Evolutionary conservation across 2,113 vertebrate genomes (phyloP).

Genomic region (Cyphomyrus discorhynchus): DNA sequence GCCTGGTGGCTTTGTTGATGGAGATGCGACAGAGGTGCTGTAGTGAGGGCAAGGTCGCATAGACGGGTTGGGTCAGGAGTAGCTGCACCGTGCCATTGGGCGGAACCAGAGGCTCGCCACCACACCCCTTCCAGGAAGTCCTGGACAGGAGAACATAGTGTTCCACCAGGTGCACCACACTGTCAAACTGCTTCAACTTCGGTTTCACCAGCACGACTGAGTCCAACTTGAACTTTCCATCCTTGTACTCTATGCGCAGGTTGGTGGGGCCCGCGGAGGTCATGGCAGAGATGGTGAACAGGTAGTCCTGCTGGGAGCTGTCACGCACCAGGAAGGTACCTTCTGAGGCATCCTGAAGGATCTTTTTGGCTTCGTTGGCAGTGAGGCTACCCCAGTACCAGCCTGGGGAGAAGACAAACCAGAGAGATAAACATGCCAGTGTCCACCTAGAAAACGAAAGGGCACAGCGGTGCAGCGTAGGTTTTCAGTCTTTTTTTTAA

Average conservation of each 20-base stretch:
- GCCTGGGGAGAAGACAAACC: conserved; percentile 58
- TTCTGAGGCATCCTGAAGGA: conserved; percentile 76
- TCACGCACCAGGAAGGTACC: conserved; percentile 76
- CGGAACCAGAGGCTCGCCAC: conserved; percentile 45
- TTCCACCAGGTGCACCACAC: conserved; percentile 89
- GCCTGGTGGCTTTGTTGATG: conserved; percentile 77
- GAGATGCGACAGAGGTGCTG: conserved; percentile 83
- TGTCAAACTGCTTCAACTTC: conserved; percentile 87
- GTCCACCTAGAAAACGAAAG: background rate
- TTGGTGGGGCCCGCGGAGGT: conserved; percentile 91
- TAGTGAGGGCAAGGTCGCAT: conserved; percentile 68
- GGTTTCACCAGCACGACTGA: conserved; percentile 86
- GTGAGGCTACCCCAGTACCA: conserved; percentile 96
- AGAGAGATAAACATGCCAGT: background rate
- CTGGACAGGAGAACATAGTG: conserved; percentile 86
- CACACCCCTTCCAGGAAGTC: conserved; percentile 48
- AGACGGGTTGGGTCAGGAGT: conserved; percentile 84
- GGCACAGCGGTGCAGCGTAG: background rate
- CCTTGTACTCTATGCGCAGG: conserved; percentile 84
- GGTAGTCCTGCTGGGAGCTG: conserved; percentile 70
- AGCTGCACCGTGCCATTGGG: conserved; percentile 85
- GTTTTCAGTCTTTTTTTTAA: background rate
- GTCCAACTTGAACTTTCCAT: conserved; percentile 93
- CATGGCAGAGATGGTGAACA: conserved; percentile 85
- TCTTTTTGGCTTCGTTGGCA: conserved; percentile 87